A percentile compares a stretch with the other conserved stretches of the same genome.
phyloP scores from a whole-genome alignment of 2,797 vertebrate species.

The Pyrocephalus nanus region DNA sequence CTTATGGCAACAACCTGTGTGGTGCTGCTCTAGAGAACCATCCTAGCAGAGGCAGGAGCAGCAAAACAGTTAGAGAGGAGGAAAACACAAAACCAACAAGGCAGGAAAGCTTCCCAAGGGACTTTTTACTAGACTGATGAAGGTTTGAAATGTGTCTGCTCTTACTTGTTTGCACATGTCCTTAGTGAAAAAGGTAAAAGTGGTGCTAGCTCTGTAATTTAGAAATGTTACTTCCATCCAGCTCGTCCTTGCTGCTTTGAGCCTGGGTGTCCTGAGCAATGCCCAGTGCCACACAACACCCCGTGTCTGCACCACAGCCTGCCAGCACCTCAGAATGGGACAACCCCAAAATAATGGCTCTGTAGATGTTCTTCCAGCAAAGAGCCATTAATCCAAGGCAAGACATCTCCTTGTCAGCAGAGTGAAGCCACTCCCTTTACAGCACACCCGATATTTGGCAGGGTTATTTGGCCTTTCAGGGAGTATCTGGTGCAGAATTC shows the following conservation, averaged over 20 bases:
- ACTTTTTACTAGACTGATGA: not conserved
- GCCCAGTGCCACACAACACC: not conserved
- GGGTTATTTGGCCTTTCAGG: slow-evolving; percentile 4
- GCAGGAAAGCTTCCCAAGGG: not conserved
- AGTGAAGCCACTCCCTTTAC: not conserved
- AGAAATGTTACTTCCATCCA: not conserved
- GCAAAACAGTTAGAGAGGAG: not conserved
- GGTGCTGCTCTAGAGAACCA: not conserved
- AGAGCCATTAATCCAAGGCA: not conserved
- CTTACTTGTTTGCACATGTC: not conserved
- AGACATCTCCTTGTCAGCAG: not conserved
- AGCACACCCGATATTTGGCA: not conserved
- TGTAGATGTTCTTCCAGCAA: not conserved
- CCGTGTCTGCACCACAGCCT: slow-evolving; percentile 10
- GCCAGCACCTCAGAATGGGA: not conserved
- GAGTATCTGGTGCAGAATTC: slow-evolving; percentile 25
- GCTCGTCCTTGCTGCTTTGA: not conserved
- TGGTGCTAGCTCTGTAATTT: not conserved
- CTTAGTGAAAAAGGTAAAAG: not conserved
- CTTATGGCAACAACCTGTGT: not conserved
- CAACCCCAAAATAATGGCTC: not conserved
- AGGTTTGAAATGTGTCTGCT: not conserved
- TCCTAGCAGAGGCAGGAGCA: not conserved
- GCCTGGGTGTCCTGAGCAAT: not conserved
- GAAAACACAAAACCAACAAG: not conserved